phyloP scores from a whole-genome alignment of 2,113 vertebrate genomes.

The Trinectes maculatus region DNA sequence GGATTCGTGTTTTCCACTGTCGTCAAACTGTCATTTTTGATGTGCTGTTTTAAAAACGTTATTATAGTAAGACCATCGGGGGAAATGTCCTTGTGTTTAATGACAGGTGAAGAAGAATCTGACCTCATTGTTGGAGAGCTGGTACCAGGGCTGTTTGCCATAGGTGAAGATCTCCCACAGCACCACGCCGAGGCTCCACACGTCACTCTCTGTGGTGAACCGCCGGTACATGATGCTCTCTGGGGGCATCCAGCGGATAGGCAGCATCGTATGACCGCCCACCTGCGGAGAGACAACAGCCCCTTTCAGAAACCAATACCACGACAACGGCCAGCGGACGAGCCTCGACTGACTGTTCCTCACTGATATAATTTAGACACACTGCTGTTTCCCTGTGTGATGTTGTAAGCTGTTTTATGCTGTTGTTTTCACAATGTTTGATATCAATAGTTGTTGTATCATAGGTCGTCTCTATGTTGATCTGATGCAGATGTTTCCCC shows the following conservation, averaged over 20 bases:
- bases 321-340: too few relatives aligned
- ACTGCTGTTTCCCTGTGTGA: too few relatives aligned
- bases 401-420: not conserved
- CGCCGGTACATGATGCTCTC: constrained; percentile 99
- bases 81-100: not conserved
- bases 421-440: not conserved
- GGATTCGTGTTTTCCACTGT: too few relatives aligned
- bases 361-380: constrained; percentile 15
- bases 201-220: constrained; percentile 98
- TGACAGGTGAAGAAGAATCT: constrained; percentile 35
- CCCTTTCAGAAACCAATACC: not conserved
- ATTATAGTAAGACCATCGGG: too few relatives aligned
- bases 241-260: constrained; percentile 99
- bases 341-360: too few relatives aligned
- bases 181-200: constrained; percentile 98
- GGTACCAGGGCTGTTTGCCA: constrained; percentile 99
- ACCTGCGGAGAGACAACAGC: constrained; percentile 81
- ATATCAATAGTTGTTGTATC: constrained; percentile 26
- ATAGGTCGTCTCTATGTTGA: constrained; percentile 9
- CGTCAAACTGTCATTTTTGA: too few relatives aligned
- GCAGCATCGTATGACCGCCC: constrained; percentile 98
- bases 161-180: constrained; percentile 99
- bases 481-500: constrained; percentile 4
- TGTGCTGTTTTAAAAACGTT: too few relatives aligned
- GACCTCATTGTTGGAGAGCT: constrained; percentile 99